Base-by-base conservation (phyloP, 2,113 vertebrate species). In the Leptobrachium ailaonicum region DNA sequence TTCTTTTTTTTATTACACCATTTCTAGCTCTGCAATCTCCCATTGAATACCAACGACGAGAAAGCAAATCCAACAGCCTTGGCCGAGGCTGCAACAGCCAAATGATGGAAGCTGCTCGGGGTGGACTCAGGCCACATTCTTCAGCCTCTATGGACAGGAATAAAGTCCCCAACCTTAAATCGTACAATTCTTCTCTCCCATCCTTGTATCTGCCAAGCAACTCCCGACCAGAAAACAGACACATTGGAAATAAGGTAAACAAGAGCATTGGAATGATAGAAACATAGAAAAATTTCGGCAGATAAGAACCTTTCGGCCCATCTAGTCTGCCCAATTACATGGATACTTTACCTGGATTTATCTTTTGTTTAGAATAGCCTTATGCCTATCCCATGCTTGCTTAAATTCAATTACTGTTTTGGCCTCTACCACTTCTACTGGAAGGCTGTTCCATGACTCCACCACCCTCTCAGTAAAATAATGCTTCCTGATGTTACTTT, bases 41-140 rank as follows among this genome's bases (percentile, higher is more conserved):
- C 14, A 97, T 97, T 54, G 96, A 97, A 85, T 97, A 97, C 90
- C 95, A 97, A 88, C 92, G 96, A 14, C 87, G 92, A 40, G 96
- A 97, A 86, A 95, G 92, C 87, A 95, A 97, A 87, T 96, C 95
- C 80, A 96, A 95, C 83, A 97, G 95, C 86, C 88, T 97, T 81
- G 96, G 96, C 8, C 89, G 95, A 79, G 84, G 88, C 82, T 88
- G 91, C 44, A 81, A 81, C 54, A 73, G 66, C 64, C 72, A 43
- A 41, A 47, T 62, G 41, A 56, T 81, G 72, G 70, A 91, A 74
- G 88, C 87, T 54, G 86, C 88, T 11, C 79, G 86, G 58, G 85
- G 85, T 2, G 86, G 88, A 40, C 86, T 94, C 63, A 87, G 94
- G 54, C 94, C 94, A 13, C 93, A 92, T 87, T 95, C 94, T 41